Conservation (phyloP, 2,888 invertebrate species). For the Nephrotoma guestfalica region DNA sequence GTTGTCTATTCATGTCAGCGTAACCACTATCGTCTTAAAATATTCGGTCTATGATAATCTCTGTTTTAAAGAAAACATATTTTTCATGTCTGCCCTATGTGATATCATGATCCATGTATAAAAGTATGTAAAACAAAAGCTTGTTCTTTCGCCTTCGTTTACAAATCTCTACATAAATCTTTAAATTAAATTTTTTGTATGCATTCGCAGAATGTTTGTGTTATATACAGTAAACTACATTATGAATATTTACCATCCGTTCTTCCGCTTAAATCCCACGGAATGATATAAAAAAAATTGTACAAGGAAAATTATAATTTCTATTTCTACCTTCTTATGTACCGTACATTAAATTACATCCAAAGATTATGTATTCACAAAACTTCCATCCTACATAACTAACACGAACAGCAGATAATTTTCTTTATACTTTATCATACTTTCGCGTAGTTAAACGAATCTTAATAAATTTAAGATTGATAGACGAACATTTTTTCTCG, state of each 20-base stretch:
- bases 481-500: background rate
- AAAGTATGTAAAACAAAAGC: background rate
- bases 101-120: background rate
- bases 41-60: background rate
- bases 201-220: background rate
- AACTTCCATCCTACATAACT: background rate
- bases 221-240: background rate
- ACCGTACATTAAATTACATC: background rate
- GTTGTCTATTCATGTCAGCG: background rate
- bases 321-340: background rate
- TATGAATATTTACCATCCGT: background rate
- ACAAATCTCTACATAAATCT: background rate
- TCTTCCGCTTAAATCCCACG: background rate
- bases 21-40: background rate
- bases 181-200: background rate
- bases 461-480: background rate
- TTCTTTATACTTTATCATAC: background rate
- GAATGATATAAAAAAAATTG: background rate
- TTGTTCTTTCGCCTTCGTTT: background rate
- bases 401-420: background rate
- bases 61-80: background rate
- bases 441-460: background rate
- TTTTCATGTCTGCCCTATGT: background rate
- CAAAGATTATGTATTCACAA: background rate
- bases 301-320: background rate